These are phyloP conservation scores for Eulemur coronatus DNA, from an alignment of 2,797 vertebrate genomes.

Conservation along the genomic window DNA sequence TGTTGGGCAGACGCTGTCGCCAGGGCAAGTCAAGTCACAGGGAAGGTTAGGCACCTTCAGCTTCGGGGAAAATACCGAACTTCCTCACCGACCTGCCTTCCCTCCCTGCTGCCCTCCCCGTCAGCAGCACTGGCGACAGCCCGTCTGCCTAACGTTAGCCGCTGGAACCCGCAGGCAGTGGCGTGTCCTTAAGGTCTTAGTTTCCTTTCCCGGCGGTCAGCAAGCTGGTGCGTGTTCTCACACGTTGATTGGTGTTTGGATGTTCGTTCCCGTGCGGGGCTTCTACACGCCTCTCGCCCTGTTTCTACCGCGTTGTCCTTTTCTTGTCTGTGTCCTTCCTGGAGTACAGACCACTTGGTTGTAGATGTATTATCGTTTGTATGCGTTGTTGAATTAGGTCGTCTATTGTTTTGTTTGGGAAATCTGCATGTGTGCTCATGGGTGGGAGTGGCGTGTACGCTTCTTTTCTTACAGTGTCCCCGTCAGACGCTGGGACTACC, in stretches of 20 bases:
- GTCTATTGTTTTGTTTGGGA: not conserved
- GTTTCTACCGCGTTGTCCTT: not conserved
- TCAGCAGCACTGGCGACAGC: fast-evolving
- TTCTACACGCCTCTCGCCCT: not conserved
- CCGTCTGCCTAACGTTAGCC: not conserved
- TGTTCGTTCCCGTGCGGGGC: not conserved
- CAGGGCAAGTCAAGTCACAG: not conserved
- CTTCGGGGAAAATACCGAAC: not conserved
- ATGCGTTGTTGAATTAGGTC: not conserved
- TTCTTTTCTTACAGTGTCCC: not conserved
- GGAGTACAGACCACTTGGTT: not conserved
- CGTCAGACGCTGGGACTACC: not conserved
- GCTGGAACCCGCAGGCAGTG: fast-evolving
- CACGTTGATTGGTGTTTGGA: not conserved
- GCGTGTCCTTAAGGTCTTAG: fast-evolving
- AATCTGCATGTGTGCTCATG: not conserved
- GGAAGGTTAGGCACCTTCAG: not conserved
- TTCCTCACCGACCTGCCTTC: not conserved
- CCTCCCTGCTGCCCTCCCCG: not conserved
- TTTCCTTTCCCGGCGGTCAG: too few relatives aligned
- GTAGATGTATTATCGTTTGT: not conserved
- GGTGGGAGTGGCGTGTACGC: not conserved
- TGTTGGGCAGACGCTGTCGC: too few relatives aligned
- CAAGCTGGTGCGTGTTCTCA: not conserved
- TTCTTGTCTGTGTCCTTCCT: not conserved